phyloP scores from a whole-genome alignment of 2,113 vertebrate genomes.

The Drymodes brunneopygia region DNA sequence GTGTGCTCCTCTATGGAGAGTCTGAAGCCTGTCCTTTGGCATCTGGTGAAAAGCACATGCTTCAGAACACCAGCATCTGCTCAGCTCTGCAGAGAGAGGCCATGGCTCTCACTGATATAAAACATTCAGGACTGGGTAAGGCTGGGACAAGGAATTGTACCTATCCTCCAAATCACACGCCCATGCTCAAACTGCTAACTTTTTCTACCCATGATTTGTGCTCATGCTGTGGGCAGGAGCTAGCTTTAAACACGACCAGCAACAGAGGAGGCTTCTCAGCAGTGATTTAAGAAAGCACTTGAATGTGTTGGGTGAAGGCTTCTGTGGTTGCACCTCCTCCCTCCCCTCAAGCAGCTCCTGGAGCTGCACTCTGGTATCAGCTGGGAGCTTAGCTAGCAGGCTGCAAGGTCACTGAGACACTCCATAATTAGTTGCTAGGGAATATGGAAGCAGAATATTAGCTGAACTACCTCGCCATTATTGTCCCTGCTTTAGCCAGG shows the following conservation, averaged over 20 bases:
- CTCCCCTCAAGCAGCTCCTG: background rate
- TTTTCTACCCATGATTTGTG: background rate
- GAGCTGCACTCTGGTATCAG: background rate
- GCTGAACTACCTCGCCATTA: background rate
- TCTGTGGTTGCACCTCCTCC: background rate
- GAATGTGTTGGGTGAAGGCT: background rate
- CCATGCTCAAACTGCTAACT: background rate
- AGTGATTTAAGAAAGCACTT: background rate
- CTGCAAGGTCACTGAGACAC: background rate
- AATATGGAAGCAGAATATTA: conserved; percentile 18
- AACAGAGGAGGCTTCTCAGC: background rate
- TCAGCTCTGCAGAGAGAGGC: background rate
- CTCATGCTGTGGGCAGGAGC: background rate
- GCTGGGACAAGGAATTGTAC: background rate
- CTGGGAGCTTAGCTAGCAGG: background rate
- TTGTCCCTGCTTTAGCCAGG: background rate
- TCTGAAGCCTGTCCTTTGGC: background rate
- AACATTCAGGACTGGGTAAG: background rate
- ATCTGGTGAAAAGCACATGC: rapidly evolving
- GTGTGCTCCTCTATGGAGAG: background rate
- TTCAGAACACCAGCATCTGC: background rate
- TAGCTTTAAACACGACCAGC: background rate
- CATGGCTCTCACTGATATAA: background rate
- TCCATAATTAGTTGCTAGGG: conserved; percentile 40
- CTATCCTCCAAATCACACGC: background rate